Conservation (phyloP, 2,797 vertebrate genomes). For the Saxicola maurus region DNA sequence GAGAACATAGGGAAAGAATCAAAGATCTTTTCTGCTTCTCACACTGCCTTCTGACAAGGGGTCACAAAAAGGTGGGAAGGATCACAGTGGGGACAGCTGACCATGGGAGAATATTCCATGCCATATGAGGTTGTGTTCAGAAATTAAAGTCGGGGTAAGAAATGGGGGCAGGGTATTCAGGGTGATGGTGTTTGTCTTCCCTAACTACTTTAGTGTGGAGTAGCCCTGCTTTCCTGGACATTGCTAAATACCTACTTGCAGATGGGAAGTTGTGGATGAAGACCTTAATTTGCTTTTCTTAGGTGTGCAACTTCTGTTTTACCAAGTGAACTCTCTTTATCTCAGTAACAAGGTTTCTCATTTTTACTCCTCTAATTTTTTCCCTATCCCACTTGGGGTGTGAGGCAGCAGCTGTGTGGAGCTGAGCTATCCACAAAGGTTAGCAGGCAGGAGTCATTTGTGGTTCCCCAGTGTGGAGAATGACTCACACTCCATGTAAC, state of each 20-base stretch:
- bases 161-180: rapidly evolving
- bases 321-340: background rate
- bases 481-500: rapidly evolving
- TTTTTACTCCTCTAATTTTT: background rate
- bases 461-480: rapidly evolving
- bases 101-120: background rate
- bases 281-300: background rate
- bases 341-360: background rate
- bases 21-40: background rate
- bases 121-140: background rate
- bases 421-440: background rate
- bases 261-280: background rate
- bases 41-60: rapidly evolving
- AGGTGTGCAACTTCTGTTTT: background rate
- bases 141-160: background rate
- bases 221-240: background rate
- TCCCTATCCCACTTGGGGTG: rapidly evolving
- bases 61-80: background rate
- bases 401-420: background rate
- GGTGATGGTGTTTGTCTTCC: background rate
- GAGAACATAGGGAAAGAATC: background rate
- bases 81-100: background rate
- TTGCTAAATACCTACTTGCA: background rate
- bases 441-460: background rate
- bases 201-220: background rate